phyloP scores from a whole-genome alignment of 2,113 vertebrate genomes.

The Mohoua ochrocephala region DNA sequence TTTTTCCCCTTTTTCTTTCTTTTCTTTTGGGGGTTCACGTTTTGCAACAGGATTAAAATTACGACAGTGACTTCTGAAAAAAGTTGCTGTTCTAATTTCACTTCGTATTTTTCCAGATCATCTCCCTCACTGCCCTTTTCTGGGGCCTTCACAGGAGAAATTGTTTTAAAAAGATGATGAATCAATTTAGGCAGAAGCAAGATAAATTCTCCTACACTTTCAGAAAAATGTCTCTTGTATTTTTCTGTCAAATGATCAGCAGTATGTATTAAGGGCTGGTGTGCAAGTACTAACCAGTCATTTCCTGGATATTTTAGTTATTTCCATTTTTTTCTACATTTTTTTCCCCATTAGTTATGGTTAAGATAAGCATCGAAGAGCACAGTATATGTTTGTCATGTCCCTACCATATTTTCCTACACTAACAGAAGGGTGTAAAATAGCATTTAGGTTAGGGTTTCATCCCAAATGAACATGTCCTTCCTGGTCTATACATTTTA shows the following conservation, averaged over 20 bases:
- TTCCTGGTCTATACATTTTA: neutral
- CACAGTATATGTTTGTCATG: neutral
- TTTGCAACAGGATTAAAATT: neutral
- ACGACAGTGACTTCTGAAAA: neutral
- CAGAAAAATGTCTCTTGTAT: neutral
- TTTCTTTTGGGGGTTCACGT: neutral
- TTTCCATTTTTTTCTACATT: neutral
- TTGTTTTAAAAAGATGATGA: neutral
- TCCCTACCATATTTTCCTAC: neutral
- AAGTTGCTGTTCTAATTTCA: slow-evolving; percentile 1
- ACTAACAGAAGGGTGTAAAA: neutral
- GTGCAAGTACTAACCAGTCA: neutral
- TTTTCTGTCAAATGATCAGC: neutral
- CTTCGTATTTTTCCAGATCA: neutral
- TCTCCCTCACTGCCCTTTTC: slow-evolving; percentile 13
- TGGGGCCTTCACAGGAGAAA: neutral
- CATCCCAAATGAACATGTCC: neutral
- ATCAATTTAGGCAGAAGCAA: slow-evolving; percentile 19
- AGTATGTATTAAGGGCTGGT: neutral
- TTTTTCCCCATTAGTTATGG: neutral
- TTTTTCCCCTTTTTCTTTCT: neutral
- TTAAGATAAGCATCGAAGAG: neutral
- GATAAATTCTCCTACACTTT: neutral
- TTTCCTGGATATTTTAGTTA: neutral
- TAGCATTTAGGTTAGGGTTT: neutral